These are phyloP conservation scores for Heteractis magnifica DNA, from an alignment of 92 coral and sea anemone species.

Conservation along the genomic window DNA sequence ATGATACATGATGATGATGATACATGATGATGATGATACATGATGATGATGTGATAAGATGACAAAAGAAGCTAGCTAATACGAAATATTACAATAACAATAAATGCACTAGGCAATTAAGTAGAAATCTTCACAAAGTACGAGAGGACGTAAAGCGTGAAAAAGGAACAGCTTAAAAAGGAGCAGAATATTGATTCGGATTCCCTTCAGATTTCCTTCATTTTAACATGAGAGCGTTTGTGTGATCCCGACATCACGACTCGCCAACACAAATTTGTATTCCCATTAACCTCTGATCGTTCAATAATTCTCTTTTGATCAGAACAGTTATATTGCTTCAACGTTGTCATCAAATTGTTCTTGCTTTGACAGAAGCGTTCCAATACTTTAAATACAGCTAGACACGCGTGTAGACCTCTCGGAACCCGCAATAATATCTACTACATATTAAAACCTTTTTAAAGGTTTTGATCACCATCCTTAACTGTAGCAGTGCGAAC, in stretches of 20 bases:
- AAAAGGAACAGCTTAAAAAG: not conserved
- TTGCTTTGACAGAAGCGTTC: not conserved
- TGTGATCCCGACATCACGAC: not conserved
- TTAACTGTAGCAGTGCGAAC: not conserved
- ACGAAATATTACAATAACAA: not conserved
- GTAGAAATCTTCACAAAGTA: no score
- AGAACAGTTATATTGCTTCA: not conserved
- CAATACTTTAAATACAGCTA: not conserved
- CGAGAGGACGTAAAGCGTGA: not conserved
- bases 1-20: no score
- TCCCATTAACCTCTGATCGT: not conserved
- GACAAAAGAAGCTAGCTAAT: not conserved
- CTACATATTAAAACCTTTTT: not conserved
- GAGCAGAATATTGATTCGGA: not conserved
- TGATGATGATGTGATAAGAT: no score
- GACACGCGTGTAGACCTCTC: not conserved
- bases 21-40: no score
- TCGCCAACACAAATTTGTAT: not conserved
- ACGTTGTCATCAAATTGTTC: not conserved
- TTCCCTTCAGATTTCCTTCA: not conserved
- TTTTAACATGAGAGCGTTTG: no score
- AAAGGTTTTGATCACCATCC: not conserved
- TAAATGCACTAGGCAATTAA: not conserved
- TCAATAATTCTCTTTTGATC: not conserved
- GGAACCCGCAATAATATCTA: slow-evolving; percentile 4